Evolutionary conservation across 2,888 invertebrate species (phyloP), one percentile per base, ranked within the genome.

Genomic region (Acanthosepion pharaonis): DNA sequence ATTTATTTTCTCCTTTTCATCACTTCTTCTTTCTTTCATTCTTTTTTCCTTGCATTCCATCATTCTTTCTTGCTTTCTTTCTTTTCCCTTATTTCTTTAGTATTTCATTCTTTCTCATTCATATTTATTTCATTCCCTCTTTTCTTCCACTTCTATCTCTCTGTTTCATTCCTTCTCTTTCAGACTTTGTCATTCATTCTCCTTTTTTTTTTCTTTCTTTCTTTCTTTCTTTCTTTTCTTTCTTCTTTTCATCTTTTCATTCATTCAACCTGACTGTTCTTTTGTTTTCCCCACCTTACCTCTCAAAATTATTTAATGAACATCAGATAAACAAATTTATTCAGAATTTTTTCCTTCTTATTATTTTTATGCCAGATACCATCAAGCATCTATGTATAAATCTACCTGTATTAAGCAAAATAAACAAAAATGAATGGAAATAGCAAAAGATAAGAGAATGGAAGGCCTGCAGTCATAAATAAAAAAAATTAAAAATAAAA

Each of bases 281-380:
- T n/a, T 33, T 78, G 15, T 18, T 78, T 15, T n/a, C 33, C n/a
- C 8, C 11, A 78, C 15, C 78, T 78, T 78, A 33, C 11, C 78
- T 15, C 33, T 78, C 33, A 33, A 78, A 78, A 78, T 78, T 78
- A 78, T 78, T 78, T 78, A 78, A 78, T 78, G 78, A 78, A 78
- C 78, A 78, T 78, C 78, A 78, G 78, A 78, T 78, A 78, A 78
- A 11, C 78, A 78, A 78, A 78, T 78, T 78, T 78, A 78, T 78
- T 11, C 78, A 78, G n/a, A n/a, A 78, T n/a, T 78, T n/a, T n/a
- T 78, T n/a, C 5, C 78, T 33, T 78, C n/a, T 78, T 78, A 78
- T 78, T 78, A 78, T 78, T 78, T 78, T 42, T 78, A 78, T 33
- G n/a, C 33, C 78, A 11, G 78, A 78, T 78, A 78, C n/a, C n/a